Evolutionary conservation across 1,140 invertebrate species (phyloP), one percentile per base, ranked within the genome.

Genomic region (Drosophila cardini): DNA sequence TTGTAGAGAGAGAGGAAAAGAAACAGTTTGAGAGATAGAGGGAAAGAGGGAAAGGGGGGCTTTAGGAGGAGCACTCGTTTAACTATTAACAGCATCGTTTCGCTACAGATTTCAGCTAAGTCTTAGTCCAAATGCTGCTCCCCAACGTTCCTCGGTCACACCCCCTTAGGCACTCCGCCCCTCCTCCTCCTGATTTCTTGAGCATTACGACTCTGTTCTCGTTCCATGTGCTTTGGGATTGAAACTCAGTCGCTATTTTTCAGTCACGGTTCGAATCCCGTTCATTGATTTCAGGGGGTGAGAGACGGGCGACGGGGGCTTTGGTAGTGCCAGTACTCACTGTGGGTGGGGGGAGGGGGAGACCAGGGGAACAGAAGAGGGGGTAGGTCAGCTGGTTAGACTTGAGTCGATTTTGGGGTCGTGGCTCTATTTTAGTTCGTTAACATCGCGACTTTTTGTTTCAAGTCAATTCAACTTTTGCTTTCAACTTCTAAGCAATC

Each of bases 261-360:
- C 26, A 40, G 42, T 60, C 40, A 34, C 56, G 36, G 56, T 46
- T 61, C 43, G 55, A 67, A 64, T 78, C 70, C 13, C 45, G 73
- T 57, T 85, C 81, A 85, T 80, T 84, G 80, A 85, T 76, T 84
- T 84, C 26, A 43, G 55, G 61, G 57, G 53, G 21, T 26, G 21
- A 26, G 21, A 26, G 21, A 26, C 21, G 21, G 4, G 21, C 4
- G 21, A 3, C 21, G 21, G 1, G 3, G 21, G 3, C 21, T 21
- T 21, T 21, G 21, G 21, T 3, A 21, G 3, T 21, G 21, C 21
- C 1, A 21, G 21, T 21, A 3, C 1, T 3, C 21, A 21, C 21
- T 2, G 21, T 2, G 21, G 21, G 1, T 26, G 26, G 46, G 40
- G 21, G 11, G 4, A 26, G 46, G 46, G 6, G 4, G 46, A 18